These are phyloP conservation scores for Zoanthus sociatus DNA, from an alignment of 92 coral and sea anemone genomes.

Conservation along the genomic window DNA sequence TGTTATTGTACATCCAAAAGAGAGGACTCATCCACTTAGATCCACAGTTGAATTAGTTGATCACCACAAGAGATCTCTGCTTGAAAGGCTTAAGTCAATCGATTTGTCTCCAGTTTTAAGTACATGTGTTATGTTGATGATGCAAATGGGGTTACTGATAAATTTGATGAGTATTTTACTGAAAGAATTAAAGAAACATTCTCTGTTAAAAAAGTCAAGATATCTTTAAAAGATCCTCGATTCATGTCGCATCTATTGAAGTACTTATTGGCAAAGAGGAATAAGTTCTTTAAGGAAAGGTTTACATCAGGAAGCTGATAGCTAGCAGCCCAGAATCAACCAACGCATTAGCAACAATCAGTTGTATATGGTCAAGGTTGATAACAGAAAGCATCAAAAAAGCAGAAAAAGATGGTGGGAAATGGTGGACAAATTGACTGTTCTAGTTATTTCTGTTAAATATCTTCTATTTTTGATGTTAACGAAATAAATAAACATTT, in stretches of 20 bases:
- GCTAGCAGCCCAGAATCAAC: conserved; percentile 42
- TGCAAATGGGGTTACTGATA: not conserved
- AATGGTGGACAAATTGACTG: conserved; percentile 38
- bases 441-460: conserved; percentile 36
- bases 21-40: not conserved
- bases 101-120: not conserved
- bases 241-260: conserved; percentile 18
- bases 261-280: conserved; percentile 33
- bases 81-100: not conserved
- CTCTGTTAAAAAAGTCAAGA: conserved; percentile 42
- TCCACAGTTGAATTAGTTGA: not conserved
- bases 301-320: conserved; percentile 37
- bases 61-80: not conserved
- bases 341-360: conserved; percentile 47
- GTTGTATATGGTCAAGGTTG: conserved; percentile 6
- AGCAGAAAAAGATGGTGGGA: conserved; percentile 45
- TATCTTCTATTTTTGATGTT: not conserved
- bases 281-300: conserved; percentile 55
- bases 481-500: no score
- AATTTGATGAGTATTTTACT: not conserved
- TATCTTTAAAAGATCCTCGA: conserved; percentile 48
- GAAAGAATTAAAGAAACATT: conserved; percentile 41
- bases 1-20: conserved; percentile 46
- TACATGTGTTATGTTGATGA: not conserved
- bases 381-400: conserved; percentile 12